Evolutionary conservation across 2,888 invertebrate species (phyloP).

Genomic region (Dynastes tityus): DNA sequence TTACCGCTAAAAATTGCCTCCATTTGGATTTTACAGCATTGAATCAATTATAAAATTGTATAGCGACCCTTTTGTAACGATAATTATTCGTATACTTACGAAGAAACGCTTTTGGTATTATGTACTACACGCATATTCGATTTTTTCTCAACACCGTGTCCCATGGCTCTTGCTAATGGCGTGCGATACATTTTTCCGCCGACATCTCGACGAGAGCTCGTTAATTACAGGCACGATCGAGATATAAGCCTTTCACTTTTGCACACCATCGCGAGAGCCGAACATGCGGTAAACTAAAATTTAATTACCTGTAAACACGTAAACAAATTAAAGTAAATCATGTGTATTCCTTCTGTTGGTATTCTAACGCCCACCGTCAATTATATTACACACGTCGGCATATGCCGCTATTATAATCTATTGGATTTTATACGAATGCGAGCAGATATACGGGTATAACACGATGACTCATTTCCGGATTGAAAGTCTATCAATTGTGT

Average conservation of each 20-base stretch:
- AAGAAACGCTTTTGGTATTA: neutral
- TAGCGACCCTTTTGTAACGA: neutral
- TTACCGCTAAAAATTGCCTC: no score
- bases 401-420: slow-evolving; percentile 19
- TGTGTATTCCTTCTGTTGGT: slow-evolving; percentile 39
- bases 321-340: slow-evolving; percentile 48
- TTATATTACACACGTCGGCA: slow-evolving; percentile 14
- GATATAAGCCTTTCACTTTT: slow-evolving; percentile 41
- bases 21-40: no score
- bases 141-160: neutral
- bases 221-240: slow-evolving; percentile 32
- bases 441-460: slow-evolving; percentile 34
- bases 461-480: slow-evolving; percentile 40
- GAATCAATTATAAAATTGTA: no score
- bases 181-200: slow-evolving; percentile 5
- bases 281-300: slow-evolving; percentile 39
- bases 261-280: slow-evolving; percentile 22
- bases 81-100: neutral
- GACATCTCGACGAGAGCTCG: slow-evolving; percentile 19
- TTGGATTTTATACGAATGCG: slow-evolving; percentile 11
- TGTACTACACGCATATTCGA: neutral
- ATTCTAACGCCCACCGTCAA: slow-evolving; percentile 30
- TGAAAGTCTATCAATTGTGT: slow-evolving; percentile 39
- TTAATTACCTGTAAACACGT: slow-evolving; percentile 48
- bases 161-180: neutral